Conservation (phyloP, 1,140 invertebrate species). For the Neotoxoptera formosana region DNA sequence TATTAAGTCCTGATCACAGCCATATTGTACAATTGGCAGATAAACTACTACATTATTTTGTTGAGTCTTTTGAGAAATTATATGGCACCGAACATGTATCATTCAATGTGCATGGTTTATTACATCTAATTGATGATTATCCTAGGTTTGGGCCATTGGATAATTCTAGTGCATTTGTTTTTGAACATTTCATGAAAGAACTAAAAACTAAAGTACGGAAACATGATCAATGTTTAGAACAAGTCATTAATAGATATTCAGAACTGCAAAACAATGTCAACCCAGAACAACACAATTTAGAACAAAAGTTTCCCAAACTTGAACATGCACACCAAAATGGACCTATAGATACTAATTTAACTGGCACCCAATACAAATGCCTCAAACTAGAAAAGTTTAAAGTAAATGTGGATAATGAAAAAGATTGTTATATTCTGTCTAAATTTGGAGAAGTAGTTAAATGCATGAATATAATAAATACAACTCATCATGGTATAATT, state of each 20-base stretch:
- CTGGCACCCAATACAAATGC: conserved; percentile 10
- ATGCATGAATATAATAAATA: conserved; percentile 3
- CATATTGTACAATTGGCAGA: not conserved
- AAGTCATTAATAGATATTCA: conserved; percentile 13
- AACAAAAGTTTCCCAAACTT: conserved; percentile 9
- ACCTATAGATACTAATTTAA: not conserved
- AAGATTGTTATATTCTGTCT: conserved; percentile 12
- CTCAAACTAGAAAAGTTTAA: conserved; percentile 13
- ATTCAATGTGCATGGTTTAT: conserved; percentile 16
- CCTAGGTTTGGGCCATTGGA: not conserved
- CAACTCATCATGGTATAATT: not conserved
- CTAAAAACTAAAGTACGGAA: not conserved
- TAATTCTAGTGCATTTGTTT: not conserved
- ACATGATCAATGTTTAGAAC: conserved; percentile 16
- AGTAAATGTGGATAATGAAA: conserved; percentile 3
- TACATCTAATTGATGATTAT: conserved; percentile 12
- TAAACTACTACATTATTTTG: conserved; percentile 18
- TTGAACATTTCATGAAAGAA: conserved; percentile 18
- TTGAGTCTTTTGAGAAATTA: conserved; percentile 11
- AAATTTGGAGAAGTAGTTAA: conserved; percentile 10
- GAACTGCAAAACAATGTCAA: not conserved
- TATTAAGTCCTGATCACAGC: conserved; percentile 8
- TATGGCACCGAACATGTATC: conserved; percentile 8
- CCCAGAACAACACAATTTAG: not conserved
- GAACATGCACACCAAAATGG: not conserved